Base-by-base conservation (phyloP, 2,888 invertebrate species). In the Siphlonurus alternatus region DNA sequence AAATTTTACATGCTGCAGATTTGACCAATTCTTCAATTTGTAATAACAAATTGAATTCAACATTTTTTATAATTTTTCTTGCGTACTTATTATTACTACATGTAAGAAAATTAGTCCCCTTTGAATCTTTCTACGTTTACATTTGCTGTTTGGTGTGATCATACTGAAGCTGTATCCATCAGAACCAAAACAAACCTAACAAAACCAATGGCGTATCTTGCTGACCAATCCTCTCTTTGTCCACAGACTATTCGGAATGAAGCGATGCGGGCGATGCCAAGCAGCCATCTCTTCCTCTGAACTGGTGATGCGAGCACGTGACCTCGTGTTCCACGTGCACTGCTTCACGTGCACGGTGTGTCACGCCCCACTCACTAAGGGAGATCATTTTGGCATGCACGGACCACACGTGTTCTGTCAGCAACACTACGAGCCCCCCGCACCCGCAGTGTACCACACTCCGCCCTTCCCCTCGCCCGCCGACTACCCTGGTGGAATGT, bases 341-440 rank as follows among this genome's bases (percentile, higher is more conserved):
- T 97, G 96, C 78, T 97, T 97, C 80, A 89, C 90, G 61, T 96
- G 96, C 76, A 87, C 88, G 59, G 84, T 89, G 62, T 96, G 96
- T 80, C 87, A 86, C 74, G 83, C 88, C 53, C 87, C 89, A 2
- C 81, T 97, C 66, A 89, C 88, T 65, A 93, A 94, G 74, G 97
- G 97, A 56, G 96, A 97, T 75, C 92, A 93, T 71, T 97, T 94
- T 78, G 94, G 94, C 69, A 89, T 95, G 79, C 83, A 91, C 70
- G 90, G 92, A 70, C 87, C 89, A 65, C 85, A 89, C 69, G 88
- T 95, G 61, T 88, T 92, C 74, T 95, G 95, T 80, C 86, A 91
- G 79, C 74, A 81, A 66, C 86, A 86, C 74, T 85, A 84, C 74
- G 84, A 85, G 72, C 59, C 61, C 56, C 63, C 67, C 63, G 24